Percentiles rank a stretch among this genome's conserved stretches.
These are phyloP conservation scores for Enteromius mattozi DNA, from an alignment of 2,797 vertebrate species.

Conservation along the genomic window DNA sequence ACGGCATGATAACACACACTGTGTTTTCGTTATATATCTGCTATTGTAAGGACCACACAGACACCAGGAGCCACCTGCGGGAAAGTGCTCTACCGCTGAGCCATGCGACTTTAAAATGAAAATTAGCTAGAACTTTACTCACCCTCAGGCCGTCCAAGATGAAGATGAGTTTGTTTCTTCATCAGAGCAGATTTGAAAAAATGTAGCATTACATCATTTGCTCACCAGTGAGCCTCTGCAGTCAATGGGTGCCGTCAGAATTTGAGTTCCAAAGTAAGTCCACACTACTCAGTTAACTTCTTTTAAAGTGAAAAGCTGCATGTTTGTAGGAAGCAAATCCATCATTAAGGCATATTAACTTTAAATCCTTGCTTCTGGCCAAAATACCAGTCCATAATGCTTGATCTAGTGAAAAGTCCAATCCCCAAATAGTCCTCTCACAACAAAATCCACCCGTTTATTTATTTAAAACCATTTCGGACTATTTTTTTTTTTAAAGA, in stretches of 20 bases:
- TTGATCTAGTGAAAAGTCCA: background rate
- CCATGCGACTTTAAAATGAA: background rate
- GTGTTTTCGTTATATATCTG: conserved; percentile 2
- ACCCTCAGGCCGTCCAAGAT: background rate
- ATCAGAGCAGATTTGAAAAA: background rate
- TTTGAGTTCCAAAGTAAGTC: background rate
- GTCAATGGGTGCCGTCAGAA: background rate
- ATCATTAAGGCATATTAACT: background rate
- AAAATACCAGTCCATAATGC: background rate
- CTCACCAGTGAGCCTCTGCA: background rate
- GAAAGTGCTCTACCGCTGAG: conserved; percentile 11
- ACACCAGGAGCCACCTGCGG: background rate
- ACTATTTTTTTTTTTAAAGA: background rate
- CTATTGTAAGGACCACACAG: conserved; percentile 23
- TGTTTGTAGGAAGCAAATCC: background rate
- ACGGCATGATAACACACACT: conserved; percentile 21
- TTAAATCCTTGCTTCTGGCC: background rate
- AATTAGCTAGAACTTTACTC: background rate
- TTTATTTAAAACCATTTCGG: background rate
- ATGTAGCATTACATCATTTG: background rate
- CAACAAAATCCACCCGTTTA: background rate
- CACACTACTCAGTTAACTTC: background rate
- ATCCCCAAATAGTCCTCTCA: background rate
- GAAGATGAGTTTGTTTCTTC: background rate
- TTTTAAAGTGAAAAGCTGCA: background rate